These are phyloP conservation scores for Acipenser ruthenus DNA, from an alignment of 2,797 vertebrate species.

Conservation along the genomic window DNA sequence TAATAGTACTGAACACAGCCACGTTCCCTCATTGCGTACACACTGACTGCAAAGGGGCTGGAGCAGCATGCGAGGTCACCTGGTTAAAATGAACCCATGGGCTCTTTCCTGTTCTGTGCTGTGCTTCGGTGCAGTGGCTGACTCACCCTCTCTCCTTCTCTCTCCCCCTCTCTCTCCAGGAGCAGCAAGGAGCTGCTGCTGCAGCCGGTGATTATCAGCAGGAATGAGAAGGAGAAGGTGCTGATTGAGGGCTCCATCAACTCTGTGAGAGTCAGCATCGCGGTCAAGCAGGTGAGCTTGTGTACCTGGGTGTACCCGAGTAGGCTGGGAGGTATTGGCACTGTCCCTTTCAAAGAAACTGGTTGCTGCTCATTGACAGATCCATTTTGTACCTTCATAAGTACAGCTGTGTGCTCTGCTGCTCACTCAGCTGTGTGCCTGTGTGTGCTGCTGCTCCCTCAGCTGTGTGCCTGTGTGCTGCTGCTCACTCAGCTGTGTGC, in stretches of 20 bases:
- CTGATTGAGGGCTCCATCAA: conserved; percentile 97
- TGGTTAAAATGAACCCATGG: background rate
- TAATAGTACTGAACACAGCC: too few species aligned
- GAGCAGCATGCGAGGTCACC: too few species aligned
- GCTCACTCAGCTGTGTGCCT: background rate
- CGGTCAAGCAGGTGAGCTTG: conserved; percentile 84
- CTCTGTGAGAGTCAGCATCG: conserved; percentile 93
- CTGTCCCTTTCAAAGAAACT: background rate
- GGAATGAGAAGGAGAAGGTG: conserved; percentile 95
- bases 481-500: too few species aligned
- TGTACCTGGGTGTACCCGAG: background rate
- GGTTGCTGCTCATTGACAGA: too few species aligned
- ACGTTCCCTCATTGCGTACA: too few species aligned
- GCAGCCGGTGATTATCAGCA: conserved; percentile 91
- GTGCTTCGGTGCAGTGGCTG: background rate
- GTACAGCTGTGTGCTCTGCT: background rate
- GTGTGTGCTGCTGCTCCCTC: background rate
- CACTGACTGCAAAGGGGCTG: too few species aligned
- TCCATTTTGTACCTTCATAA: too few species aligned
- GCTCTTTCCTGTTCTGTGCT: background rate
- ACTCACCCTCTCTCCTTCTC: background rate
- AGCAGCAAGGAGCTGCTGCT: conserved; percentile 95
- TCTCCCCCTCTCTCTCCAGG: conserved; percentile 46
- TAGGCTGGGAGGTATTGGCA: background rate
- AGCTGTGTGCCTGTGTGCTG: too few species aligned